Percentiles rank a stretch among this genome's conserved stretches.
These are phyloP conservation scores for Pachycephus smyrnensis DNA, from an alignment of 2,888 invertebrate species.

Conservation along the genomic window DNA sequence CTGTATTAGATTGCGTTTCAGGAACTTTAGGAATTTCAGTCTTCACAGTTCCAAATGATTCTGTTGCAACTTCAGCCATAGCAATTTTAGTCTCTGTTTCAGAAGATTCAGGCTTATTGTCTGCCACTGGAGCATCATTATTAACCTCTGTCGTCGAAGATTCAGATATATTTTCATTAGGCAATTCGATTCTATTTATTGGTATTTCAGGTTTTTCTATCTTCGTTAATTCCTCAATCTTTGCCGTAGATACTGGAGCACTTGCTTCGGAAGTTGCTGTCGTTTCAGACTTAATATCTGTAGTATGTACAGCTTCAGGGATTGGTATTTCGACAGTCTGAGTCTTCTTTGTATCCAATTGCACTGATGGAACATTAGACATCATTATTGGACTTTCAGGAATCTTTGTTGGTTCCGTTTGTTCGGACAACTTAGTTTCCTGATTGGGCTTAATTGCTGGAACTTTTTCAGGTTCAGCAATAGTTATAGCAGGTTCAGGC, in stretches of 20 bases:
- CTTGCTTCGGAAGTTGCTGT: conserved; percentile 20
- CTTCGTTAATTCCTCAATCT: not conserved
- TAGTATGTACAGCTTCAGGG: conserved; percentile 8
- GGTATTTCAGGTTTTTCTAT: conserved; percentile 10
- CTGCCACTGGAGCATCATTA: not conserved
- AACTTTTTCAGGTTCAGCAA: not conserved
- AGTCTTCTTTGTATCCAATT: not conserved
- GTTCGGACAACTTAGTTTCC: not conserved
- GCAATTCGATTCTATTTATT: conserved; percentile 2
- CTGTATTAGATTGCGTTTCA: not conserved
- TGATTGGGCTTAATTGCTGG: not conserved
- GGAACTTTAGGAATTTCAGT: not conserved
- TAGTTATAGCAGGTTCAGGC: not conserved
- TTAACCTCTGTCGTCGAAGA: not conserved
- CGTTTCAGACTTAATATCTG: conserved; percentile 24
- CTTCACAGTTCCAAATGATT: not conserved
- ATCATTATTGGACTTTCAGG: not conserved
- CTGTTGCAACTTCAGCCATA: not conserved
- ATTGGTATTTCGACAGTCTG: not conserved
- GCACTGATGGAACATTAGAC: not conserved
- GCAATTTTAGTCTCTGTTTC: not conserved
- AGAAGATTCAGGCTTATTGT: not conserved
- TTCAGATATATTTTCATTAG: conserved; percentile 4
- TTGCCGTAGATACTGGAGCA: not conserved
- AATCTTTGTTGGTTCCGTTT: not conserved